Conservation (phyloP, 2,113 vertebrate species). For the Nesogale talazaci region DNA sequence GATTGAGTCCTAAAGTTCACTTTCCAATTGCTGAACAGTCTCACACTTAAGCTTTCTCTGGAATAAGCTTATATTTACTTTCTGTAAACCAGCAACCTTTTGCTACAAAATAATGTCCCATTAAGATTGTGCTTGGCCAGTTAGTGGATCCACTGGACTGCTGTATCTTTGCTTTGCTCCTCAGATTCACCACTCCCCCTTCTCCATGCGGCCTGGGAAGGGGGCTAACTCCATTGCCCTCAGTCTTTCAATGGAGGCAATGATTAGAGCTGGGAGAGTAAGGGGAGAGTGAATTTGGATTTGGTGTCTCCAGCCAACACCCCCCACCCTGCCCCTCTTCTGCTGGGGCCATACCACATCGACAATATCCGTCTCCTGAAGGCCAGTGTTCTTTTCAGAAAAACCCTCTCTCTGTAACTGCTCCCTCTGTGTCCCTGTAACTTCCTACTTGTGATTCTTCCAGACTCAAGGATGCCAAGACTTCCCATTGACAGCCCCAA, state of each 20-base stretch:
- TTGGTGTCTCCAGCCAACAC: too few species aligned
- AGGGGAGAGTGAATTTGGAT: not conserved
- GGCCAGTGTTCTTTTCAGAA: too few species aligned
- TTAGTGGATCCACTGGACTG: not conserved
- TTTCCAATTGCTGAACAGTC: not conserved
- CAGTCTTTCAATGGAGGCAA: not conserved
- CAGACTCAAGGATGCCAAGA: too few species aligned
- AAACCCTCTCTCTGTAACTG: too few species aligned
- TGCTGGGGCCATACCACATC: too few species aligned
- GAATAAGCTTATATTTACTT: not conserved
- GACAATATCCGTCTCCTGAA: too few species aligned
- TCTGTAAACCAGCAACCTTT: not conserved
- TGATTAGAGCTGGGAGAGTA: not conserved
- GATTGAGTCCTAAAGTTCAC: not conserved
- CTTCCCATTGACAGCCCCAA: too few species aligned
- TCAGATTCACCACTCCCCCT: not conserved
- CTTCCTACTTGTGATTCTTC: too few species aligned
- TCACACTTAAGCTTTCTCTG: not conserved
- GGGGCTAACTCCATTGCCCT: not conserved
- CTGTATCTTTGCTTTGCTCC: not conserved
- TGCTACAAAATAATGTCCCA: not conserved
- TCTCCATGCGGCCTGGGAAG: not conserved
- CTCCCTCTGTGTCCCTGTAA: too few species aligned
- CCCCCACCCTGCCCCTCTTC: too few species aligned
- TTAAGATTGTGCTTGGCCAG: not conserved